Conservation (phyloP, 2,888 invertebrate species). For the Lochmaea capreae region DNA sequence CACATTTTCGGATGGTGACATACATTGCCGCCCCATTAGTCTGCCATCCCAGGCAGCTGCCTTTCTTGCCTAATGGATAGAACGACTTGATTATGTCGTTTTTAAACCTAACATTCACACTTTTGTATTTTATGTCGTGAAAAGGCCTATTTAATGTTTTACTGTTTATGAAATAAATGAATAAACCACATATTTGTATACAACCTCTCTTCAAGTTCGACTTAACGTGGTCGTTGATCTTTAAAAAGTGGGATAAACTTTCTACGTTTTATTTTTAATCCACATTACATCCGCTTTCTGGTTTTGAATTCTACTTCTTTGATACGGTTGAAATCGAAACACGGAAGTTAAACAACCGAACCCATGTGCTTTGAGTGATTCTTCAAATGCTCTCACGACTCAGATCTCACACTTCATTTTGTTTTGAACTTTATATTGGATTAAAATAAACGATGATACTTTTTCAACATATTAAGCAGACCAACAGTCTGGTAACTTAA, state of each 20-base stretch:
- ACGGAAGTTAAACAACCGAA: not conserved
- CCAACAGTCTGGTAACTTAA: slow-evolving; percentile 18
- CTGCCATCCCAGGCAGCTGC: too few relatives aligned
- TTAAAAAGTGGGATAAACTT: slow-evolving; percentile 8
- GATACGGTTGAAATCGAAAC: slow-evolving; percentile 6
- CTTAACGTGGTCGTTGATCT: slow-evolving; percentile 3
- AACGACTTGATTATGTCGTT: too few relatives aligned
- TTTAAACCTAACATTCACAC: too few relatives aligned
- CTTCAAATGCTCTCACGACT: slow-evolving; percentile 15
- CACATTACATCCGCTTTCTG: not conserved
- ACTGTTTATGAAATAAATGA: not conserved
- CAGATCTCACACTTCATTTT: slow-evolving; percentile 3
- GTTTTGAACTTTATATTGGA: slow-evolving; percentile 1
- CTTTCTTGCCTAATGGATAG: too few relatives aligned
- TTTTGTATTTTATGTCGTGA: too few relatives aligned
- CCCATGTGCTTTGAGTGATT: not conserved
- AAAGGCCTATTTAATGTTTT: too few relatives aligned
- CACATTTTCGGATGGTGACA: too few relatives aligned
- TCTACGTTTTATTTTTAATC: slow-evolving; percentile 4
- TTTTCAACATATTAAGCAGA: slow-evolving; percentile 4
- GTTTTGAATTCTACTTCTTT: slow-evolving; percentile 6
- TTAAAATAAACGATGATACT: slow-evolving; percentile 11
- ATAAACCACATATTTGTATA: not conserved
- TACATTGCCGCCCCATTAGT: too few relatives aligned
- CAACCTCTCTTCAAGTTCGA: slow-evolving; percentile 1